A percentile compares a stretch with the other conserved stretches of the same genome.
phyloP scores from a whole-genome alignment of 2,113 vertebrate species.

The Pandion haliaetus region DNA sequence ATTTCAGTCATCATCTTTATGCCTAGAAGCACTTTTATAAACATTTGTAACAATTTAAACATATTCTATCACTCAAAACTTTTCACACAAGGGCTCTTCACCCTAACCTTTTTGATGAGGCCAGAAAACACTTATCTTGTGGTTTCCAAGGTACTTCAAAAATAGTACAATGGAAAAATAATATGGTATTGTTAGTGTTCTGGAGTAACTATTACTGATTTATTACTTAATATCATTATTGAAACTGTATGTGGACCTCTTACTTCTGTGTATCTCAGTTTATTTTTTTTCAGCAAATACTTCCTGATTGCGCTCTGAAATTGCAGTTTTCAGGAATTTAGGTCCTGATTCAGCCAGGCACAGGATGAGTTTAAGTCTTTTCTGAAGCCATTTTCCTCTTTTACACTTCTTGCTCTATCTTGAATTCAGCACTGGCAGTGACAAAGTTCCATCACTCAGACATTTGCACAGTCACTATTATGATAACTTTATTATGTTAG shows the following conservation, averaged over 20 bases:
- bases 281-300: background rate
- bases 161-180: conserved; percentile 46
- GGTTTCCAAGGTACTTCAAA: conserved; percentile 55
- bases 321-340: background rate
- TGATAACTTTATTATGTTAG: background rate
- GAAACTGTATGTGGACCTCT: background rate
- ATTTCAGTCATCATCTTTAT: conserved; percentile 62
- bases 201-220: background rate
- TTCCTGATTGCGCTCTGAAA: background rate
- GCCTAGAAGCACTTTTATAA: conserved; percentile 61
- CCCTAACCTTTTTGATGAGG: conserved; percentile 61
- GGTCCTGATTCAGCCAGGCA: background rate
- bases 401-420: background rate
- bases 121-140: conserved; percentile 29
- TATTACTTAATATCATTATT: conserved; percentile 20
- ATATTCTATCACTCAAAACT: conserved; percentile 61
- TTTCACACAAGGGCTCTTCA: conserved; percentile 51
- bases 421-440: background rate
- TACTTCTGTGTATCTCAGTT: background rate
- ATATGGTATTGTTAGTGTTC: conserved; percentile 15
- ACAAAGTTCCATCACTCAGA: background rate
- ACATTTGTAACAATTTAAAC: conserved; percentile 57
- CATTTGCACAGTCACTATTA: background rate
- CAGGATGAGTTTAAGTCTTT: background rate
- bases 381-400: background rate